Evolutionary conservation across 2,888 invertebrate genomes (phyloP).

Genomic region (Acleris emargana): DNA sequence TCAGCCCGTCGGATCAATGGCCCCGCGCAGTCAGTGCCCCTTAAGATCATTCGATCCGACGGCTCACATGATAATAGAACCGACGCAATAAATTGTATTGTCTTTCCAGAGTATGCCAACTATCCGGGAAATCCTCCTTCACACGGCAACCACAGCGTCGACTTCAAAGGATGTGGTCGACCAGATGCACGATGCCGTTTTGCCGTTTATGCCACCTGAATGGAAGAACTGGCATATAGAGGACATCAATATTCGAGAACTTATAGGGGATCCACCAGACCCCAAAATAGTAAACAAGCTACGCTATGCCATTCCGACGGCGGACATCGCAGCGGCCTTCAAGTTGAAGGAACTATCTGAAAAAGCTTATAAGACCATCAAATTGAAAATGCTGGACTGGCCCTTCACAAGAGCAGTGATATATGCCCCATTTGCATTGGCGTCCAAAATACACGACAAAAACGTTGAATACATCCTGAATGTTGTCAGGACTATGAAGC

Average conservation of each 20-base stretch:
- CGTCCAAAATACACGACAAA: neutral
- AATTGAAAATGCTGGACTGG: conserved; percentile 4
- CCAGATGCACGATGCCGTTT: neutral
- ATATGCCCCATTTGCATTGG: neutral
- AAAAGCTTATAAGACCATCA: neutral
- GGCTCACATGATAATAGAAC: too few relatives aligned
- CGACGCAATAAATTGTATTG: too few relatives aligned
- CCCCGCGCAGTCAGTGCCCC: neutral
- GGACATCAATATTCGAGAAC: neutral
- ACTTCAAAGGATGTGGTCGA: neutral
- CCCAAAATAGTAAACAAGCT: conserved; percentile 6
- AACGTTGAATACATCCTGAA: neutral
- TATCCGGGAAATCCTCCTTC: neutral
- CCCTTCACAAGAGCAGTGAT: conserved; percentile 6
- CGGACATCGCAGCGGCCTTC: neutral
- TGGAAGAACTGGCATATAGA: conserved; percentile 6
- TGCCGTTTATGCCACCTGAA: neutral
- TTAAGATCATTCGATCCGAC: too few relatives aligned
- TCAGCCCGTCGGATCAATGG: neutral
- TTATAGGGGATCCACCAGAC: conserved; percentile 8
- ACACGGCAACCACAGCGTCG: neutral
- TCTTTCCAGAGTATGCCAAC: conserved; percentile 2
- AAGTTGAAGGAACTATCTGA: neutral
- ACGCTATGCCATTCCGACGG: neutral
- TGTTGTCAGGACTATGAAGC: neutral